Evolutionary conservation across 2,113 vertebrate genomes (phyloP).

Genomic region (Oncorhynchus tshawytscha): DNA sequence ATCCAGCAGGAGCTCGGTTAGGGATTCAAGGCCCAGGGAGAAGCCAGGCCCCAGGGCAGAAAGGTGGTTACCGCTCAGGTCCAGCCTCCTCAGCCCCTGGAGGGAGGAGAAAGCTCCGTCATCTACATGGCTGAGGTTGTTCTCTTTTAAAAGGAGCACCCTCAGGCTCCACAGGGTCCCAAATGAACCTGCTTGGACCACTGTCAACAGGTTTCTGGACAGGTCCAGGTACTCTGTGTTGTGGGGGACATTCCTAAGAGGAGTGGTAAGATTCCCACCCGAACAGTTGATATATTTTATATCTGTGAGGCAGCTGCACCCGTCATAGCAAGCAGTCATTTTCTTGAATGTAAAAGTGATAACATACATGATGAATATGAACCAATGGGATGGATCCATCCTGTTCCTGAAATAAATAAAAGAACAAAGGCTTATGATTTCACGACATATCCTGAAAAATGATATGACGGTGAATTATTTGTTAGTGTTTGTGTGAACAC

Average conservation of each 20-base stretch:
- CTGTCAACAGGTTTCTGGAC: conserved; percentile 46
- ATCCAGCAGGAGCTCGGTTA: conserved; percentile 46
- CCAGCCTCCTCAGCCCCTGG: conserved; percentile 51
- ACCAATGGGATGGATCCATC: conserved; percentile 18
- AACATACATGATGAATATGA: conserved; percentile 2
- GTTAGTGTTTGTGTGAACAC: too few species aligned
- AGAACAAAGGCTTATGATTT: neutral
- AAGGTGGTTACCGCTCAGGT: conserved; percentile 54
- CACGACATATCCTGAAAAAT: too few species aligned
- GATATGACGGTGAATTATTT: too few species aligned
- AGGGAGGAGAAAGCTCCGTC: conserved; percentile 46
- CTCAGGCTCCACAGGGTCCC: conserved; percentile 46
- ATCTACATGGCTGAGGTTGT: conserved; percentile 37
- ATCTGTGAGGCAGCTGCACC: conserved; percentile 51
- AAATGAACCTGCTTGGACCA: conserved; percentile 41
- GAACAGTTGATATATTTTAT: conserved; percentile 58
- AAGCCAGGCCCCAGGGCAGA: conserved; percentile 39
- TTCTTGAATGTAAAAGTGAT: conserved; percentile 12
- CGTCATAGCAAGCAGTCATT: conserved; percentile 40
- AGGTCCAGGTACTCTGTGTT: conserved; percentile 56
- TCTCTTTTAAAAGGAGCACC: conserved; percentile 59
- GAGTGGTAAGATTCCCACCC: conserved; percentile 19
- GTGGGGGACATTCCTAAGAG: conserved; percentile 36
- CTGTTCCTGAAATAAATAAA: conserved; percentile 1
- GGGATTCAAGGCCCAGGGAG: conserved; percentile 39